Percentiles rank a stretch among this genome's conserved stretches.
These are phyloP conservation scores for Synergus laeviventris DNA, from an alignment of 2,888 invertebrate genomes.

Conservation along the genomic window DNA sequence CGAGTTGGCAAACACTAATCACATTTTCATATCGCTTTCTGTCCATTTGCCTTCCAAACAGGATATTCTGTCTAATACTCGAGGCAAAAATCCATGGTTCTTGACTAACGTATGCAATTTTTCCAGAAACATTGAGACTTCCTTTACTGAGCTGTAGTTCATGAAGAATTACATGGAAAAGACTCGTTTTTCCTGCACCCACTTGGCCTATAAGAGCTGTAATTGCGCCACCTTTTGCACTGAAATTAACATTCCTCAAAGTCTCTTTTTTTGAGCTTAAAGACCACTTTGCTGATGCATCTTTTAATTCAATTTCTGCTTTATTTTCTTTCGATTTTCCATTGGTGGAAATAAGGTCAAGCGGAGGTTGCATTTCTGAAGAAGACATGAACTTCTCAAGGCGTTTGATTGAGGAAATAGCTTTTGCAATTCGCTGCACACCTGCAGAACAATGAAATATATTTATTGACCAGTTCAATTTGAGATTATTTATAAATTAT, in stretches of 20 bases:
- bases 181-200: slow-evolving; percentile 81
- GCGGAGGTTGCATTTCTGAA: slow-evolving; percentile 51
- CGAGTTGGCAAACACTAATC: slow-evolving; percentile 82
- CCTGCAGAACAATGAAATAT: slow-evolving; percentile 75
- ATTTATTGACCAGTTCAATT: neutral
- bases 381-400: slow-evolving; percentile 68
- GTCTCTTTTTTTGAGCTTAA: slow-evolving; percentile 81
- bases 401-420: slow-evolving; percentile 79
- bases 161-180: slow-evolving; percentile 78
- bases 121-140: slow-evolving; percentile 80
- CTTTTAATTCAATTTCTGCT: slow-evolving; percentile 76
- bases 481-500: no score
- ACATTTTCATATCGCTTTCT: slow-evolving; percentile 76
- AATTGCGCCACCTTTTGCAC: slow-evolving; percentile 81
- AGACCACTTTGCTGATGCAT: slow-evolving; percentile 85
- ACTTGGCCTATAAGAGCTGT: slow-evolving; percentile 83
- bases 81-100: slow-evolving; percentile 90
- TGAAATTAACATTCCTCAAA: slow-evolving; percentile 82
- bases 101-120: slow-evolving; percentile 86
- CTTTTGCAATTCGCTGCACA: slow-evolving; percentile 81
- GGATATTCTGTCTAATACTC: slow-evolving; percentile 80
- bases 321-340: neutral
- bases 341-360: neutral
- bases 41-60: slow-evolving; percentile 71
- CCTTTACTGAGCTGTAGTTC: slow-evolving; percentile 85